Base-by-base conservation (phyloP, 2,113 vertebrate genomes). In the Triplophysa rosa region DNA sequence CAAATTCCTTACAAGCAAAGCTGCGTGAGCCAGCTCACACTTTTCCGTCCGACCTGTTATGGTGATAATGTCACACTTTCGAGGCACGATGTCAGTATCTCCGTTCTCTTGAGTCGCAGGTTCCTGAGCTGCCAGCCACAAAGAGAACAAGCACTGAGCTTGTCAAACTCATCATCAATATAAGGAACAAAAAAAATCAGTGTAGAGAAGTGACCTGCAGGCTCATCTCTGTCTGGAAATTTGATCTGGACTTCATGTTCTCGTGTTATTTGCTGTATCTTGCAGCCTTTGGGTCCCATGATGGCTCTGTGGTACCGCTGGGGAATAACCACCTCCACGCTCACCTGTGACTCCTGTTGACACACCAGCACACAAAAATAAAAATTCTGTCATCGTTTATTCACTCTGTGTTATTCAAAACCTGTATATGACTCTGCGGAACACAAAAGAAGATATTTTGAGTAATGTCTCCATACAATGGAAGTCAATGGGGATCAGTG, bases 181-280 rank as follows among this genome's bases (percentile, higher is more conserved):
- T 14, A 21, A 1, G 8, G 4, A 49, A 61, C 7, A 16, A 67
- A 17, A 45, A 8, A 67, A 58, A n/a, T 2, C 3, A 70, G 67
- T 14, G 13, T 6, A 26, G 62, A 26, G 9, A 66, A 64, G 84
- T 75, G 52, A 94, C 93, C 92, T 90, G 91, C 75, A 52, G 84
- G 66, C 82, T 95, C 94, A 1, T 95, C 94, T 78, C 93, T 90
- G 86, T 95, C 94, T 0, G 94, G 94, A 85, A 95, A 94, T 89
- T 93, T 94, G 84, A 95, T 92, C 78, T 92, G 92, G 74, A 95
- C 94, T 75, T 94, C 92, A 1, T 93, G 85, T 40, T 95, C 93
- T 58, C 91, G 85, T 84, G 92, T 91, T 85, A 95, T 92, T 83
- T 93, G 90, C 88, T 93, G 92, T 33, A 95, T 92, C 68, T 87